Conservation (phyloP, 2,797 vertebrate genomes). For the Morelia viridis region DNA sequence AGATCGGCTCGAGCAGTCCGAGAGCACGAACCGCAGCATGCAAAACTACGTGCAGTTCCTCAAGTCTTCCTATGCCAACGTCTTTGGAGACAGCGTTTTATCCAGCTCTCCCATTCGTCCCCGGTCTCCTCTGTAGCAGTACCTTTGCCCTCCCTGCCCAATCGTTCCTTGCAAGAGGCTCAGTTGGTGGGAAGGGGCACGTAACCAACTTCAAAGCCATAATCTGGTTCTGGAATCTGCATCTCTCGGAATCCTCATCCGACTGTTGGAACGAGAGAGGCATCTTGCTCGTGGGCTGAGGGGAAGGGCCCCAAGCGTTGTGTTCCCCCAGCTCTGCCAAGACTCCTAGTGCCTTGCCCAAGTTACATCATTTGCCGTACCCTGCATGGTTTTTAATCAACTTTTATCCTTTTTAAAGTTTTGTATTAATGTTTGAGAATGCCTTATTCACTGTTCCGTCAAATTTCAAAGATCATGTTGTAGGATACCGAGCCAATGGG, state of each 20-base stretch:
- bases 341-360: slow-evolving; percentile 27
- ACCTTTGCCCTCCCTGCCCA: accelerated
- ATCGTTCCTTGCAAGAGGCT: neutral
- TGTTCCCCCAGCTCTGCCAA: neutral
- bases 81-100: slow-evolving; percentile 83
- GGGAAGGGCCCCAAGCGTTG: neutral
- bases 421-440: neutral
- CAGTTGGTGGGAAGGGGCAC: neutral
- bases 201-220: slow-evolving; percentile 52
- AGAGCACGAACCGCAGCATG: slow-evolving; percentile 93
- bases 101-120: slow-evolving; percentile 75
- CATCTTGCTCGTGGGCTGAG: neutral
- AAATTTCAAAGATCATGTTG: neutral
- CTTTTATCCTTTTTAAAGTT: neutral
- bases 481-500: neutral
- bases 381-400: neutral
- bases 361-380: neutral
- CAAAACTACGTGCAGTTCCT: slow-evolving; percentile 96
- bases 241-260: neutral
- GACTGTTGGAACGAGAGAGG: neutral
- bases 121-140: slow-evolving; percentile 65
- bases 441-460: neutral
- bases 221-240: slow-evolving; percentile 16
- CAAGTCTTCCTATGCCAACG: slow-evolving; percentile 88
- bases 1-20: slow-evolving; percentile 89